Evolutionary conservation across 2,113 vertebrate genomes (phyloP), one percentile per base, ranked within the genome.

Genomic region (Emydura subglobosa): DNA sequence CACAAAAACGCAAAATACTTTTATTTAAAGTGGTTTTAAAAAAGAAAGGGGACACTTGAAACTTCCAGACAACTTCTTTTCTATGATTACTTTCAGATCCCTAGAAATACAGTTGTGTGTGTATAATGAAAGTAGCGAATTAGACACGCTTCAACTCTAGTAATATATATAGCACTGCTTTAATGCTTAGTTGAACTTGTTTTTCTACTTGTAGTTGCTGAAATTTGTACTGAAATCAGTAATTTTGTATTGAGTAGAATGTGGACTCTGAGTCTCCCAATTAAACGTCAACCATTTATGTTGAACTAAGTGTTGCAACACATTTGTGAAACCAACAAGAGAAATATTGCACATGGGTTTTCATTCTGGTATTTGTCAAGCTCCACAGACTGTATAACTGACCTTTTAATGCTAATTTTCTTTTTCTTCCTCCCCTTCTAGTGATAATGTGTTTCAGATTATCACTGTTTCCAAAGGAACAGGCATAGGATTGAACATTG

Each of bases 381-480:
- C 74, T 47, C 74, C 44, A 29, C 24, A 16, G 42, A 29, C 44
- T 47, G 4, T 16, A 50, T 31, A 42, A 93, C 96, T 96, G 87
- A 97, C 72, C 65, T 90, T 72, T 88, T 79, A 81, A 25, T 94
- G 65, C 87, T 98, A 85, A 94, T 97, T 96, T 83, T 90, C 87
- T 95, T 95, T 93, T 86, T 54, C 86, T 76, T 87, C 87, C 76
- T 94, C 65, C 83, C 83, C 87, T 94, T 31, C 6, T 96, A 99
- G 99, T 74, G 97, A 99, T 65, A 97, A 98, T 86, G 96, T 98
- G 51, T 99, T 99, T 98, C 99, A 99, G 98, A 97, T 99, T 95
- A 99, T 99, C 92, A 99, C 98, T 55, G 95, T 99, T 91, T 97
- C 98, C 97, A 99, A 98, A 98, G 98, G 97, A 98, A 98, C 98